Base-by-base conservation (phyloP, 1,140 invertebrate species). In the Ceratina calcarata region DNA sequence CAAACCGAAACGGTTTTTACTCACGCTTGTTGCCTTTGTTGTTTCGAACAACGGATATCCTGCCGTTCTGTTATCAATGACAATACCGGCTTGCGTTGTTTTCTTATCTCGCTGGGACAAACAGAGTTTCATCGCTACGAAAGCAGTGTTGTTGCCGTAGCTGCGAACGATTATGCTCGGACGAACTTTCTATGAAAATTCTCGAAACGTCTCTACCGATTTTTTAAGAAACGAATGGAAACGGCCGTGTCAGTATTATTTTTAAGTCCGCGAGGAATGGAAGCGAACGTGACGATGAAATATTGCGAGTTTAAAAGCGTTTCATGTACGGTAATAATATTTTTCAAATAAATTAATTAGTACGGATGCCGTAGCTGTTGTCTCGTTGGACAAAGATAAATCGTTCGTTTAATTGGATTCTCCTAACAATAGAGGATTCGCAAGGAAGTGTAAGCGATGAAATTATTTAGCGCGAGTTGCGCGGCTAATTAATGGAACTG, bases 361-460 rank as follows among this genome's bases (percentile, higher is more conserved):
- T 57, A 45, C 27, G n/a, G 15, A 12, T 3, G 13, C 10, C 24
- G 49, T 61, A 0, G 10, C 15, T 32, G 58, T 78, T 78, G 49
- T 60, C 24, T 15, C 15, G n/a, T 53, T 10, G 75, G 68, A 78
- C 75, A 61, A 62, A 53, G 75, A 71, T 62, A 70, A 78, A 78
- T 78, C 49, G 75, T 62, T 71, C 67, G 45, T 71, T 78, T 78
- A 78, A 71, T 78, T 78, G 75, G 75, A 78, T 71, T 37, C 27
- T 24, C 7, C 3, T 53, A 37, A 70, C 67, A 61, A 61, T 62
- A 27, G 45, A 32, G 57, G 32, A 22, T 32, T 49, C 37, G 68
- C 75, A 61, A 51, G 58, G 58, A 70, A 78, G 27, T 71, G 58
- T 71, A 71, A 78, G 58, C 45, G 58, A 37, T 61, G 68, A 71